Conservation (phyloP, 2,113 vertebrate genomes). For the Hepsetus odoe region DNA sequence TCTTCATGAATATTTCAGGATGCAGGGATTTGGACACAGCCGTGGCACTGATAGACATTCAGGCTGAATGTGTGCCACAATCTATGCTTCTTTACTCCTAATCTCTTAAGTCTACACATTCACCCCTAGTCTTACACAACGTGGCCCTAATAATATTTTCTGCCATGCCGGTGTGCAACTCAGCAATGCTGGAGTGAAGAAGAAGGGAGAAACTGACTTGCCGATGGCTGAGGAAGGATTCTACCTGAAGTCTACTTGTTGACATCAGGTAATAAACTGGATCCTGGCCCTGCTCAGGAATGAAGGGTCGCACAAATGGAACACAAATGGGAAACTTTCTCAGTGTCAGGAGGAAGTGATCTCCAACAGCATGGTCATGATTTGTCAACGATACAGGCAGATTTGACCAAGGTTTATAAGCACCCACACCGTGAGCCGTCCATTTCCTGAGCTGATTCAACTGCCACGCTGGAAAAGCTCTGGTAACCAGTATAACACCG, state of each 20-base stretch:
- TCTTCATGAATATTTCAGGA: constrained; percentile 67
- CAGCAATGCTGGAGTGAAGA: neutral
- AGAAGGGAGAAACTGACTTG: neutral
- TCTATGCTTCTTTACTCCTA: constrained; percentile 23
- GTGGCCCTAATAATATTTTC: neutral
- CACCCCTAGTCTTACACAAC: neutral
- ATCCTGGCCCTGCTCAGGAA: neutral
- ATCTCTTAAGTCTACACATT: constrained; percentile 23
- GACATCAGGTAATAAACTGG: neutral
- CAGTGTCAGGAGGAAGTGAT: neutral
- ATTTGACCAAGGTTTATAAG: neutral
- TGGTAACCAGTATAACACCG: neutral
- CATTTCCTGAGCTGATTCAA: neutral
- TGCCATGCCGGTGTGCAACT: neutral
- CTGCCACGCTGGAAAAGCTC: too few relatives aligned
- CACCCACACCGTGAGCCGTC: neutral
- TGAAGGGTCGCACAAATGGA: neutral
- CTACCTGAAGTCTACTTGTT: neutral
- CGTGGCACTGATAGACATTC: constrained; percentile 43
- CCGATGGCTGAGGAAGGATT: neutral
- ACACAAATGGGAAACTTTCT: neutral
- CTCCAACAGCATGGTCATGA: too few relatives aligned
- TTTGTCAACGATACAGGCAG: neutral
- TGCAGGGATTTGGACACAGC: constrained; percentile 53
- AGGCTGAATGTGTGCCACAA: constrained; percentile 34